These are phyloP conservation scores for Microtus agrestis DNA, from an alignment of 2,797 vertebrate genomes.

Conservation along the genomic window DNA sequence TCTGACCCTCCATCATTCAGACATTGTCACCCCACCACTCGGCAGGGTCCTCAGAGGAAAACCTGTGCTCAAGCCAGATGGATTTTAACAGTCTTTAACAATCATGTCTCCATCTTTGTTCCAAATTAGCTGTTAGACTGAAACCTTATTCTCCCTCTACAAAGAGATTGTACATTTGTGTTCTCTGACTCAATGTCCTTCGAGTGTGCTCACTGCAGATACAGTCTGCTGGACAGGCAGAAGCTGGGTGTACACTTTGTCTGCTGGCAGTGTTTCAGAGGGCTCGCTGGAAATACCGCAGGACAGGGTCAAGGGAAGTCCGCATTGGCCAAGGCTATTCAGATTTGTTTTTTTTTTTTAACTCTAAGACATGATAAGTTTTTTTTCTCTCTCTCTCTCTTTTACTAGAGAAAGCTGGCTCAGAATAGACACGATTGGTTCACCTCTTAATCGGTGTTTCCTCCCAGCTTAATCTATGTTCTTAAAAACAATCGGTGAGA, in stretches of 20 bases:
- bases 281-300: background rate
- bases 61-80: background rate
- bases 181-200: background rate
- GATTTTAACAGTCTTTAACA: background rate
- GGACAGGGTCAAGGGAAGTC: background rate
- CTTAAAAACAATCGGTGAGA: constrained; percentile 52
- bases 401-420: constrained; percentile 47
- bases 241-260: background rate
- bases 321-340: background rate
- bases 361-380: constrained; percentile 16
- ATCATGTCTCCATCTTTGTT: constrained; percentile 34
- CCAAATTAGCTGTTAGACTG: background rate
- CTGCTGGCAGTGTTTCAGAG: background rate
- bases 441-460: background rate
- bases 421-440: background rate
- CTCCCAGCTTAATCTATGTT: background rate
- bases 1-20: background rate
- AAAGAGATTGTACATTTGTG: background rate
- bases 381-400: constrained; percentile 6
- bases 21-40: accelerated
- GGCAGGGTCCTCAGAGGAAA: background rate
- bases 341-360: background rate
- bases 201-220: background rate
- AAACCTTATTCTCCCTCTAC: background rate
- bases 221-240: background rate